Percentiles rank a stretch among this genome's conserved stretches.
These are phyloP conservation scores for Drosophila emarginata DNA, from an alignment of 2,888 invertebrate genomes.

Conservation along the genomic window DNA sequence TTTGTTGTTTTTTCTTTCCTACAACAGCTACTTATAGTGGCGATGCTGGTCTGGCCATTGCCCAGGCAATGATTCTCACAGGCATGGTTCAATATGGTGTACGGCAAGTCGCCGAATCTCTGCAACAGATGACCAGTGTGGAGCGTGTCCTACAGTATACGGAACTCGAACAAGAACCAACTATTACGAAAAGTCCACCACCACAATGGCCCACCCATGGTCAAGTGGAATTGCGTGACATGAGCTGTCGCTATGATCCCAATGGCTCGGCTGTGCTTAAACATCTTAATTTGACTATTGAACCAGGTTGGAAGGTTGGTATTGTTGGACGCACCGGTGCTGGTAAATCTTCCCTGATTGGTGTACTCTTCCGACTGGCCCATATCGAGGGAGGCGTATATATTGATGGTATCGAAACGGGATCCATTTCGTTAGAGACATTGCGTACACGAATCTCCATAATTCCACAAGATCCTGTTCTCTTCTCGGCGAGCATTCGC, in stretches of 20 bases:
- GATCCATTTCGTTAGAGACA: slow-evolving; percentile 83
- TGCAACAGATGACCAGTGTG: slow-evolving; percentile 89
- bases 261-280: slow-evolving; percentile 87
- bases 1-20: background rate
- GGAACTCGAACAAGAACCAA: slow-evolving; percentile 85
- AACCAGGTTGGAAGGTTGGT: slow-evolving; percentile 88
- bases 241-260: slow-evolving; percentile 85
- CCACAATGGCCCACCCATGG: slow-evolving; percentile 88
- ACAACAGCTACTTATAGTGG: slow-evolving; percentile 84
- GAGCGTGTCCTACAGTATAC: slow-evolving; percentile 89
- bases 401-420: slow-evolving; percentile 88
- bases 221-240: slow-evolving; percentile 84
- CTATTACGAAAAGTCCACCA: slow-evolving; percentile 83
- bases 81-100: slow-evolving; percentile 89
- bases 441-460: slow-evolving; percentile 84
- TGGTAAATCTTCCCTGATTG: slow-evolving; percentile 90
- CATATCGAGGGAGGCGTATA: slow-evolving; percentile 87
- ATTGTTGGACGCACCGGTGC: slow-evolving; percentile 93
- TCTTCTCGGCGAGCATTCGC: slow-evolving; percentile 85
- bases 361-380: slow-evolving; percentile 90
- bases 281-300: slow-evolving; percentile 87
- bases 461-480: slow-evolving; percentile 85
- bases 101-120: slow-evolving; percentile 87
- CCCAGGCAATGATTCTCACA: slow-evolving; percentile 87
- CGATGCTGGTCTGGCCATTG: slow-evolving; percentile 88